Percentiles rank a stretch among this genome's conserved stretches.
These are phyloP conservation scores for Alitta virens DNA, from an alignment of 2,888 invertebrate genomes.

Conservation along the genomic window DNA sequence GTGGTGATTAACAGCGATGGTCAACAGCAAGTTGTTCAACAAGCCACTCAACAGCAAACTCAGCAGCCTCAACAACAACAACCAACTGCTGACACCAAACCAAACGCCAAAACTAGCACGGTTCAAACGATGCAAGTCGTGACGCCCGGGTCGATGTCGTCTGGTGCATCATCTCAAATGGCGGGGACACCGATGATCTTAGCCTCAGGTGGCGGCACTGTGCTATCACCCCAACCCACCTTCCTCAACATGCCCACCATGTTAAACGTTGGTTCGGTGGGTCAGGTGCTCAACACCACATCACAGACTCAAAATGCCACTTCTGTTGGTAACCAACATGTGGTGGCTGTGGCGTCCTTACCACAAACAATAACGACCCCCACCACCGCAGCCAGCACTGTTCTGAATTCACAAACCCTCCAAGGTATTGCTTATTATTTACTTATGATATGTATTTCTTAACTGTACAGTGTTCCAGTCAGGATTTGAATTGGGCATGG, in stretches of 20 bases:
- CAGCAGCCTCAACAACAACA: slow-evolving; percentile 5
- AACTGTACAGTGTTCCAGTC: too few species aligned
- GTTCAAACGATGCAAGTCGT: background rate
- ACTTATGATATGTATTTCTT: too few species aligned
- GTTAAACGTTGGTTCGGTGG: too few species aligned
- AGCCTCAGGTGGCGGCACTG: background rate
- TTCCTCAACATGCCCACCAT: slow-evolving; percentile 2
- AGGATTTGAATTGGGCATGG: too few species aligned
- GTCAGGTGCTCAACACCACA: too few species aligned
- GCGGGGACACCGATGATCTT: background rate
- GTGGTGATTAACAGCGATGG: too few species aligned
- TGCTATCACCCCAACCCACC: slow-evolving; percentile 1
- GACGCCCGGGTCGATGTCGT: background rate
- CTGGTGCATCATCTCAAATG: background rate
- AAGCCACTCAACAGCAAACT: background rate
- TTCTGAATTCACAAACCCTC: background rate
- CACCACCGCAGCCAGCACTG: background rate
- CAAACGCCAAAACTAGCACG: background rate
- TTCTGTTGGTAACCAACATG: too few species aligned
- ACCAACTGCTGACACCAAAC: background rate
- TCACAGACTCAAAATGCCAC: too few species aligned
- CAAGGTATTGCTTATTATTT: background rate
- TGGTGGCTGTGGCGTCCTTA: background rate
- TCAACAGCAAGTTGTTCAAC: too few species aligned
- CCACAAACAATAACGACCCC: background rate